A percentile compares a stretch with the other conserved stretches of the same genome.
Conservation (phyloP, 1,140 invertebrate genomes). For the Drosophila virilis region DNA sequence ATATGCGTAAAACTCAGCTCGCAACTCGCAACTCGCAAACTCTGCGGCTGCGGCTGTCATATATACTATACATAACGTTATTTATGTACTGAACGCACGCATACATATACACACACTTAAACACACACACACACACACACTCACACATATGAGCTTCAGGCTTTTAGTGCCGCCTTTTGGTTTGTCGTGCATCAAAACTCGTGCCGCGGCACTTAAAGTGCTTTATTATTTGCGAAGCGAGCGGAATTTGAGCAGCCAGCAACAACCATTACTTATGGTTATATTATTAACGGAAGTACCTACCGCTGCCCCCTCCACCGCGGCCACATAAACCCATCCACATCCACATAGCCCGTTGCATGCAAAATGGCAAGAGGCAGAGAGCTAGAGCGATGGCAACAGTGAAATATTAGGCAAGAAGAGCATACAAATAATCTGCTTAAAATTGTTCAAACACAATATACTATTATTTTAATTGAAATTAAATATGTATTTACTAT, state of each 20-base stretch:
- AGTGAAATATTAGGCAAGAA: not conserved
- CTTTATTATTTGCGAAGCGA: slow-evolving; percentile 29
- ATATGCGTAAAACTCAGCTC: slow-evolving; percentile 65
- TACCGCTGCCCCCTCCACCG: not conserved
- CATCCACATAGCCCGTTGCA: not conserved
- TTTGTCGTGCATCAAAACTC: slow-evolving; percentile 29
- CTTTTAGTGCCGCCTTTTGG: slow-evolving; percentile 57
- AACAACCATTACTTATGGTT: slow-evolving; percentile 25
- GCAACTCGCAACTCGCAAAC: slow-evolving; percentile 5
- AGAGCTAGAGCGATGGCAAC: not conserved
- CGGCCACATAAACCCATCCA: not conserved
- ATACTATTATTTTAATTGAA: not conserved
- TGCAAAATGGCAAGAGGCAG: slow-evolving; percentile 5
- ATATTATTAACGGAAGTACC: slow-evolving; percentile 32
- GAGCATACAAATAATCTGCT: not conserved
- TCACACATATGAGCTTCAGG: slow-evolving; percentile 1
- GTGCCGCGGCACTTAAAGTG: slow-evolving; percentile 61
- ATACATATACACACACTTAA: slow-evolving; percentile 20
- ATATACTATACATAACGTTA: slow-evolving; percentile 34
- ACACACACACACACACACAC: not conserved
- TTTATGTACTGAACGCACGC: slow-evolving; percentile 56
- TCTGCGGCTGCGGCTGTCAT: slow-evolving; percentile 20
- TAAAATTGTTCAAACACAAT: slow-evolving; percentile 6
- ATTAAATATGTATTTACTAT: not conserved
- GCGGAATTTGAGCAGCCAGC: slow-evolving; percentile 20